phyloP scores from a whole-genome alignment of 2,113 vertebrate species.

The Odocoileus virginianus region DNA sequence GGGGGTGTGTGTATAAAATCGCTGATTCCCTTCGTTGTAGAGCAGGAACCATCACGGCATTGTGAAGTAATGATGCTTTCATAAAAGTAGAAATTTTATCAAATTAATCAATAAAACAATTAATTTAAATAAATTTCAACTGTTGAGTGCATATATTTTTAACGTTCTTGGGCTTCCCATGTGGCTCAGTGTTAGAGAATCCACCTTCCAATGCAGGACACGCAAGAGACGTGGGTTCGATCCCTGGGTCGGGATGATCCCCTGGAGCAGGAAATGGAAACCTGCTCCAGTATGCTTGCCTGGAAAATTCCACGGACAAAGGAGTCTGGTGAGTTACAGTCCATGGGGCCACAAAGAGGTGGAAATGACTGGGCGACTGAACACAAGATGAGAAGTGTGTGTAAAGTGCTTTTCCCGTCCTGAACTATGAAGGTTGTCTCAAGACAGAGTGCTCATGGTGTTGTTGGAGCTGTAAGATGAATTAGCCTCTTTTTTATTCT shows the following conservation, averaged over 20 bases:
- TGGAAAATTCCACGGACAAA: background rate
- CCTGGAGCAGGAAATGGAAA: background rate
- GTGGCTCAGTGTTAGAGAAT: background rate
- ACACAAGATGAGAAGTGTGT: background rate
- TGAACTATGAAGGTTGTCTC: background rate
- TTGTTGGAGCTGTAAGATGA: background rate
- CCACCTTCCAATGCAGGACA: background rate
- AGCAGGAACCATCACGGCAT: background rate
- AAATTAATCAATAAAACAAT: background rate
- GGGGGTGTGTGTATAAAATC: background rate
- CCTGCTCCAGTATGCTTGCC: background rate
- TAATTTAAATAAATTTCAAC: background rate
- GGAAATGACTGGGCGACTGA: background rate
- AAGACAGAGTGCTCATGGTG: background rate
- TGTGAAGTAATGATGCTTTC: background rate
- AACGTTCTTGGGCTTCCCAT: background rate
- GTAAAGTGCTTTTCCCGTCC: background rate
- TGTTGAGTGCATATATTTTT: background rate
- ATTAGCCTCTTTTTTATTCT: background rate
- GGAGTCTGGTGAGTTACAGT: background rate
- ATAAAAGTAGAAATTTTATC: background rate
- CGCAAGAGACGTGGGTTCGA: accelerated
- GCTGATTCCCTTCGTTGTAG: background rate
- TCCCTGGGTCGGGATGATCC: background rate
- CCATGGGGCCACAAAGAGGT: background rate